These are phyloP conservation scores for Melanogrammus aeglefinus DNA, from an alignment of 2,797 vertebrate genomes.

Conservation along the genomic window DNA sequence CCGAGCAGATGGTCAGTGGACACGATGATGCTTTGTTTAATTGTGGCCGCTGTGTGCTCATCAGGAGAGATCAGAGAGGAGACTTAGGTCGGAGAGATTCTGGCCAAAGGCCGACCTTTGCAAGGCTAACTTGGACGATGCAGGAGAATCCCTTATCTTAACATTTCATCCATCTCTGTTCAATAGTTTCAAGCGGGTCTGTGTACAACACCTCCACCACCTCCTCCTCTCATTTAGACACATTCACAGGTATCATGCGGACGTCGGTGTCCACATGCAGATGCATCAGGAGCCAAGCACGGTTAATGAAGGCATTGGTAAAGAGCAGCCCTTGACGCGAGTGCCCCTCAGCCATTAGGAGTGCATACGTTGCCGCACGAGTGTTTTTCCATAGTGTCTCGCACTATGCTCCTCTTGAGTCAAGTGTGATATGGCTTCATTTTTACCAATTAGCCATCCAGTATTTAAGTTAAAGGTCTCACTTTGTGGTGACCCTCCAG, in stretches of 20 bases:
- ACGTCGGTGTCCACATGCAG: conserved; percentile 54
- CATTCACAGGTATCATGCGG: conserved; percentile 55
- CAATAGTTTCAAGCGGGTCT: conserved; percentile 61
- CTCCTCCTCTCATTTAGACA: conserved; percentile 6
- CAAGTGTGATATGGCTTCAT: conserved; percentile 40
- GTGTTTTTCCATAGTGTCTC: conserved; percentile 43
- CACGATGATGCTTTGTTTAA: conserved; percentile 55
- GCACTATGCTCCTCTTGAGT: conserved; percentile 41
- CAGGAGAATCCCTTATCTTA: conserved; percentile 42
- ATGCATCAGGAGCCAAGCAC: conserved; percentile 45
- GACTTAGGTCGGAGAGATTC: conserved; percentile 24
- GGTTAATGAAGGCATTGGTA: conserved; percentile 54
- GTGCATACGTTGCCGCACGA: conserved; percentile 56
- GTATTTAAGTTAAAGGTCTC: conserved; percentile 44
- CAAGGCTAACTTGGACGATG: conserved; percentile 43
- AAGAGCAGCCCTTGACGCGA: conserved; percentile 58
- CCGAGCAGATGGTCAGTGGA: conserved; percentile 44
- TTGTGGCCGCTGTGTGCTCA: conserved; percentile 50
- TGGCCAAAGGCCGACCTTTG: conserved; percentile 10
- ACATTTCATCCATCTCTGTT: conserved; percentile 47
- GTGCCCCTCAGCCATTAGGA: conserved; percentile 43
- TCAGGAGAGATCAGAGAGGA: conserved; percentile 37
- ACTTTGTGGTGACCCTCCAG: conserved; percentile 33
- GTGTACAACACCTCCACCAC: conserved; percentile 42
- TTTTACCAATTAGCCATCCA: conserved; percentile 43